Evolutionary conservation across 2,888 invertebrate species (phyloP), one percentile per base, ranked within the genome.

Genomic region (Scrobipalpa atriplicella): DNA sequence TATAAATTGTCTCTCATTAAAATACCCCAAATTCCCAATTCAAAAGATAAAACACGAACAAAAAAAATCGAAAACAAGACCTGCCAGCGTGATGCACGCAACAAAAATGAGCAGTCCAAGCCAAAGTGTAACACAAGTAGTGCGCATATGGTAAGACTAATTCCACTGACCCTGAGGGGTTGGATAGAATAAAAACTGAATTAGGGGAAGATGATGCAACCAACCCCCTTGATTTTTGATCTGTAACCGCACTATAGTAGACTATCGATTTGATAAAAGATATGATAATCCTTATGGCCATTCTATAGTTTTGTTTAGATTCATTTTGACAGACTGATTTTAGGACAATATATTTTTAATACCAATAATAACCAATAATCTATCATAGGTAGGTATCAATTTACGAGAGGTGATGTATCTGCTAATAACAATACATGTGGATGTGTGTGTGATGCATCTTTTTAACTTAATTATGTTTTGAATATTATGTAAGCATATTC

Each of bases 121-220:
- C 73, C 81, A 77, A 85, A 88, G 86, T 88, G 89, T 86, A 89
- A 89, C 82, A 84, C 87, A 89, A 92, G 92, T 90, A 90, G 82
- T 80, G 86, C 92, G 84, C 92, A 92, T 92, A 92, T 92, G 92
- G 92, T 91, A 88, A 87, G 87, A 86, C 92, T 92, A 92, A 92
- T 92, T 91, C 89, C 78, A 85, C 85, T 85, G 83, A 83, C 86
- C 84, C 77, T 74, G 77, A 80, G 87, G 90, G 90, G 89, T 86
- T 83, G 83, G 86, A 88, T 88, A 89, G 89, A 90, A 89, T 89
- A 89, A 89, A 92, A 92, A 90, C 85, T 82, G 87, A 91, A 91
- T 90, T 88, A 90, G 90, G 92, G 92, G 91, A 82, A 83, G 83
- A 91, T 91, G 90, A 89, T 82, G 91, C 85, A 90, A 89, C 86